These are phyloP conservation scores for Drosophila bifasciata DNA, from an alignment of 1,140 invertebrate species.

Conservation along the genomic window DNA sequence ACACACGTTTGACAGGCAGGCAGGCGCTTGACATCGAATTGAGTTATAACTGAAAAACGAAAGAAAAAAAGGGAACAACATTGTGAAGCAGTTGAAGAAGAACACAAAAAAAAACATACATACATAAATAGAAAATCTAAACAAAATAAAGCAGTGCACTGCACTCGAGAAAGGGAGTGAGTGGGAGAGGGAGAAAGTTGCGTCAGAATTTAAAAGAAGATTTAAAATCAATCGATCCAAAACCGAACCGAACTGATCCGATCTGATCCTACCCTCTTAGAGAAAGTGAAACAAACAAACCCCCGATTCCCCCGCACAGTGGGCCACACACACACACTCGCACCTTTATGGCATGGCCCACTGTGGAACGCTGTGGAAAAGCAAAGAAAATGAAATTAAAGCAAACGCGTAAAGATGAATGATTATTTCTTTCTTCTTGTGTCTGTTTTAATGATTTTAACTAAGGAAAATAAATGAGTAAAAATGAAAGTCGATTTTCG, in stretches of 20 bases:
- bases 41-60: conserved; percentile 65
- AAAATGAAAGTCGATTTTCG: conserved; percentile 59
- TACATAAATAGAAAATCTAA: conserved; percentile 48
- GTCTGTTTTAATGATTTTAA: conserved; percentile 57
- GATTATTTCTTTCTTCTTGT: conserved; percentile 29
- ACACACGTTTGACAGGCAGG: conserved; percentile 48
- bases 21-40: conserved; percentile 63
- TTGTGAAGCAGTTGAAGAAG: conserved; percentile 10
- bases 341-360: no score
- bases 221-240: no score
- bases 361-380: conserved; percentile 9
- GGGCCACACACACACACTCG: neutral
- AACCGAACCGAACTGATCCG: no score
- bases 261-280: no score
- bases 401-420: conserved; percentile 54
- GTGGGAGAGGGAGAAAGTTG: conserved; percentile 32
- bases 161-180: neutral
- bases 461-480: conserved; percentile 47
- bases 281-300: no score
- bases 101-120: conserved; percentile 17
- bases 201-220: conserved; percentile 26
- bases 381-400: conserved; percentile 28
- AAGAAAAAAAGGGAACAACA: conserved; percentile 29
- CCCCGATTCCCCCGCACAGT: conserved; percentile 12
- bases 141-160: neutral